Percentiles rank a stretch among this genome's conserved stretches.
phyloP scores from a whole-genome alignment of 2,797 vertebrate species.

The Eidolon dupreanum region DNA sequence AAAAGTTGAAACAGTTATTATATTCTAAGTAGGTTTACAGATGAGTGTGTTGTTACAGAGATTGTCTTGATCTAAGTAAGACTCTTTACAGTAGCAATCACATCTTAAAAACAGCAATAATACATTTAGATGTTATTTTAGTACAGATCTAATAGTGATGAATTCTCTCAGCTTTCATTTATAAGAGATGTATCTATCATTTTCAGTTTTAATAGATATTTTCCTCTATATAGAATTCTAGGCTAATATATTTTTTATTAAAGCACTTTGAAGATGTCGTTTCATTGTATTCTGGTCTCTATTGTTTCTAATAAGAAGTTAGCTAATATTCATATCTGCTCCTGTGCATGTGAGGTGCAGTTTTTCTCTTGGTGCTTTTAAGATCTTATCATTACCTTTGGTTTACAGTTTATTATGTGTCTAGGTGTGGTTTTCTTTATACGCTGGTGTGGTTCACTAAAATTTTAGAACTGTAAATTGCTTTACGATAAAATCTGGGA shows the following conservation, averaged over 20 bases:
- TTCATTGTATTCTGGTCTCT: background rate
- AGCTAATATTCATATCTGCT: background rate
- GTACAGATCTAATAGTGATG: background rate
- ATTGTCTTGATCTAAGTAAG: background rate
- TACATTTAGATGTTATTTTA: background rate
- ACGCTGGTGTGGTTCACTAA: background rate
- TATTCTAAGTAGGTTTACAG: background rate
- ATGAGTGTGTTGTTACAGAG: background rate
- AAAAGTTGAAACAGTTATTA: slow-evolving; percentile 13
- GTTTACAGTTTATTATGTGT: background rate
- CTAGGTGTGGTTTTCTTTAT: background rate
- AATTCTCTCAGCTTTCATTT: background rate
- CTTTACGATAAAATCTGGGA: background rate
- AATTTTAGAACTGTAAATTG: background rate
- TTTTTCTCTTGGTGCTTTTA: background rate
- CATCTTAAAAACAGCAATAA: background rate
- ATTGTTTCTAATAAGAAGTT: background rate
- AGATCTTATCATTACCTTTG: background rate
- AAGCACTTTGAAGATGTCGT: background rate
- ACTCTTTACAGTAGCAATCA: background rate
- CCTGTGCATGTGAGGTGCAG: background rate
- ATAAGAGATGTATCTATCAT: background rate
- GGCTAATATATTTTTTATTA: background rate
- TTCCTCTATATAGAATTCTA: background rate
- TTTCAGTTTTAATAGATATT: slow-evolving; percentile 7